These are phyloP conservation scores for Vollenhovia emeryi DNA, from an alignment of 1,140 invertebrate genomes.

Conservation along the genomic window DNA sequence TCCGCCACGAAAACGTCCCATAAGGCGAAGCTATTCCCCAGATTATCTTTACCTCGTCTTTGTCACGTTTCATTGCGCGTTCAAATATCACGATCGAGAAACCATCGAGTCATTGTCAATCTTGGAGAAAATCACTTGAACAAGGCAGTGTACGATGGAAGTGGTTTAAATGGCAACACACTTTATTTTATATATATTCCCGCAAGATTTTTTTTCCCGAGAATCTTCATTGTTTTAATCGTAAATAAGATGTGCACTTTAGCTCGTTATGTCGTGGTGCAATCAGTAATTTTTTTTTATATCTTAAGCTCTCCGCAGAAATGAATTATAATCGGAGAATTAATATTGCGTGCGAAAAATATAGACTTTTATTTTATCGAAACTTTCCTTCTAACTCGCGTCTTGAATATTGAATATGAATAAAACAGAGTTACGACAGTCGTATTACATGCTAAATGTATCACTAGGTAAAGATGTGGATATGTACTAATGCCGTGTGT, in stretches of 20 bases:
- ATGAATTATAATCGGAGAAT: neutral
- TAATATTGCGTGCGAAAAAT: neutral
- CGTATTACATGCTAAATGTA: constrained; percentile 15
- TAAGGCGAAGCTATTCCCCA: neutral
- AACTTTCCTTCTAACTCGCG: neutral
- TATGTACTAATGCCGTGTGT: constrained; percentile 8
- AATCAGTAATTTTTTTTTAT: neutral
- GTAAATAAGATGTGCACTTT: neutral
- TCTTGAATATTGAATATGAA: constrained; percentile 14
- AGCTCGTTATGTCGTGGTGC: neutral
- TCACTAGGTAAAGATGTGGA: neutral
- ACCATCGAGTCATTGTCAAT: neutral
- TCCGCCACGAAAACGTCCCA: neutral
- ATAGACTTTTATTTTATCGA: neutral
- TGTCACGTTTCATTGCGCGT: neutral
- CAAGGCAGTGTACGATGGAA: neutral
- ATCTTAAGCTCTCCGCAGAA: neutral
- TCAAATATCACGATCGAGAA: neutral
- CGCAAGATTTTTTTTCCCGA: neutral
- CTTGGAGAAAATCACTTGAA: constrained; percentile 8
- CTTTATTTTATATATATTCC: neutral
- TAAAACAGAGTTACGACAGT: neutral
- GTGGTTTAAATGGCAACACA: neutral
- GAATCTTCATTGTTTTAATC: constrained; percentile 14
- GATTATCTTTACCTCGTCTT: neutral